Evolutionary conservation across 1,140 invertebrate species (phyloP), one percentile per base, ranked within the genome.

Genomic region (Proales similis): DNA sequence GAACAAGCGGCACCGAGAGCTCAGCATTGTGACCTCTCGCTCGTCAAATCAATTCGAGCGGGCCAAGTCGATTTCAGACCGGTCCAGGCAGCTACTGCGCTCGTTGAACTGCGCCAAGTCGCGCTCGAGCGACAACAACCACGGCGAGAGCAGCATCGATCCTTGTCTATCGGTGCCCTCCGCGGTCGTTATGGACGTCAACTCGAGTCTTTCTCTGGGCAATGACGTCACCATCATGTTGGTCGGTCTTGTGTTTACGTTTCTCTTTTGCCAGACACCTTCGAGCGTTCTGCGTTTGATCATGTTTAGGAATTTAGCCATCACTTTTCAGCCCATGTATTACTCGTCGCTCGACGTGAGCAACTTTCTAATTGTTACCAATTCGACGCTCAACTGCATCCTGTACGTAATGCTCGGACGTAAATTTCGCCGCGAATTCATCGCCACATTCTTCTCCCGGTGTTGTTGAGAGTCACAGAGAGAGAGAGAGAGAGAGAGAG

Each of bases 221-320:
- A 57, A 62, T 46, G 57, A 62, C 48, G 57, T 62, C 5, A 62
- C 57, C 3, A 46, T 62, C 4, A 62, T 62, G 57, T 12, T 62
- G 3, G 24, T 62, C 7, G 57, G 39, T 3, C 11, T 62, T 3
- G 48, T 62, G n/a, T 45, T 62, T 45, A 36, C 39, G 33, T 62
- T 62, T 33, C 26, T 62, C 1, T 33, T 62, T 2, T 62, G 57
- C 26, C 57, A 62, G 36, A 47, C 30, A 19, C 57, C 57, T n/a
- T 45, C 57, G 14, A 47, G 42, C 29, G 26, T 62, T 33, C 9
- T 62, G 9, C 19, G 57, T 2, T 36, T 57, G 7, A 57, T 62
- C 26, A 47, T 36, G 14, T 62, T 46, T 19, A 62, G 38, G 29
- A 45, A 62, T 62, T 33, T 47, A 5, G 19, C 26, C 24, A 57